phyloP scores from a whole-genome alignment of 2,113 vertebrate species.

The Calidris pygmaea region DNA sequence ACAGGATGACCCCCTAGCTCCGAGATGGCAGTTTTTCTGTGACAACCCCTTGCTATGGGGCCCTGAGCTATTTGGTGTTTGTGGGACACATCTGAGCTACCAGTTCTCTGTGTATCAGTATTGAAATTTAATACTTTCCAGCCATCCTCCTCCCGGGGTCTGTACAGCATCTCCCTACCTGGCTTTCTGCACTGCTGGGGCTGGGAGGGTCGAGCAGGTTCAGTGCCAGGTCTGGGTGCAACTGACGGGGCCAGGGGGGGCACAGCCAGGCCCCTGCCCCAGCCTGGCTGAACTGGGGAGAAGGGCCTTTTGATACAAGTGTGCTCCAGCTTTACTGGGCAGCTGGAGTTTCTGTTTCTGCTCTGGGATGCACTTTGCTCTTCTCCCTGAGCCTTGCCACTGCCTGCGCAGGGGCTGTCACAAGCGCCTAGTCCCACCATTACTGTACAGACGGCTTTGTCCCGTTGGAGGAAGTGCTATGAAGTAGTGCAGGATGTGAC shows the following conservation, averaged over 20 bases:
- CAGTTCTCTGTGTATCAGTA: not conserved
- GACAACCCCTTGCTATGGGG: rapidly evolving
- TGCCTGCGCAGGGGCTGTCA: rapidly evolving
- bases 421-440: too few species aligned
- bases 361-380: not conserved
- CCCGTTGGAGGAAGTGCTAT: not conserved
- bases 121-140: not conserved
- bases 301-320: too few species aligned
- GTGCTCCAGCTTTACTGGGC: not conserved
- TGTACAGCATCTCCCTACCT: not conserved
- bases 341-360: not conserved
- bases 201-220: rapidly evolving
- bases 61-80: not conserved
- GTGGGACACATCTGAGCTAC: not conserved
- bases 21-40: not conserved
- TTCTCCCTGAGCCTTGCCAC: not conserved
- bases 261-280: not conserved
- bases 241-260: not conserved
- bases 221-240: not conserved
- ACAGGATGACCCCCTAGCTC: not conserved
- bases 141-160: not conserved
- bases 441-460: not conserved
- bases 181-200: rapidly evolving
- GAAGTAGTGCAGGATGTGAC: not conserved
- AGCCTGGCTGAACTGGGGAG: not conserved